A percentile compares a stretch with the other conserved stretches of the same genome.
phyloP scores from a whole-genome alignment of 2,797 vertebrate genomes.

The Sorex maritimensis region DNA sequence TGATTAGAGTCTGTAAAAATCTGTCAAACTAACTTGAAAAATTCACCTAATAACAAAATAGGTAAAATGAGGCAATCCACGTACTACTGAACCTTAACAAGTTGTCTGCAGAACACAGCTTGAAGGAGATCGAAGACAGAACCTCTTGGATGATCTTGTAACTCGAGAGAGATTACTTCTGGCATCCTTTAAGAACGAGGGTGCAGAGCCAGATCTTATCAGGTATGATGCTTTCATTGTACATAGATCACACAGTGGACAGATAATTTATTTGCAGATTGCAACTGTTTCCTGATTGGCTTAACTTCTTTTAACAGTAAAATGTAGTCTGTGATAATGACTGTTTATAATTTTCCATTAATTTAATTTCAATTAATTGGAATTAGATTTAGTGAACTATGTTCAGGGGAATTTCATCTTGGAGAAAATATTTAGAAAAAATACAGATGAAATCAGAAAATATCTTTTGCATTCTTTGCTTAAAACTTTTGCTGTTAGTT shows the following conservation, averaged over 20 bases:
- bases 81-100: conserved; percentile 89
- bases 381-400: neutral
- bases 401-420: neutral
- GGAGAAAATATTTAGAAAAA: neutral
- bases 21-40: neutral
- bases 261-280: neutral
- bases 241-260: fast-evolving
- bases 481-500: conserved; percentile 1
- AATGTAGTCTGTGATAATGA: neutral
- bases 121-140: conserved; percentile 97
- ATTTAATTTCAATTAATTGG: conserved; percentile 51
- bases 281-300: neutral
- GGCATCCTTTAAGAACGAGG: conserved; percentile 94
- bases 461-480: conserved; percentile 18
- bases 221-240: conserved; percentile 91
- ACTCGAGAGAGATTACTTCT: conserved; percentile 96
- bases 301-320: conserved; percentile 27
- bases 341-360: neutral
- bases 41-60: neutral
- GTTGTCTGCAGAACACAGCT: conserved; percentile 94
- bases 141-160: conserved; percentile 95
- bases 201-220: conserved; percentile 92
- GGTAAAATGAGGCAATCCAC: conserved; percentile 13
- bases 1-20: neutral
- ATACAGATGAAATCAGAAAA: neutral